A percentile compares a stretch with the other conserved stretches of the same genome.
Conservation (phyloP, 2,797 vertebrate species). For the Graptemys geographica region DNA sequence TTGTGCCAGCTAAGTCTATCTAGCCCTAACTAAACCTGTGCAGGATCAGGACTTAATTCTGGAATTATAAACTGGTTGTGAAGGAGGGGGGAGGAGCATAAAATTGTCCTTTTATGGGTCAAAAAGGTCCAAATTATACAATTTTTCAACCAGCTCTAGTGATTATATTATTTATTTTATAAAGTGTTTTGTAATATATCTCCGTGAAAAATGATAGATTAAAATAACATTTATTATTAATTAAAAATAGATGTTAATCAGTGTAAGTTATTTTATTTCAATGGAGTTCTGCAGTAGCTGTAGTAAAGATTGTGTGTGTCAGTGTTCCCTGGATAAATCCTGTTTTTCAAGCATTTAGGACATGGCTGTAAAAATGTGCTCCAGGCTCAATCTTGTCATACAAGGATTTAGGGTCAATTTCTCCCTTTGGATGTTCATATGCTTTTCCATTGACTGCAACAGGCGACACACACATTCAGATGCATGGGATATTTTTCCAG, state of each 20-base stretch:
- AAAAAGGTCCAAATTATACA: not conserved
- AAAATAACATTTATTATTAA: not conserved
- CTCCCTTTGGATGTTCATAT: not conserved
- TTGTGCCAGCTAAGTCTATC: not conserved
- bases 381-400: conserved; percentile 8
- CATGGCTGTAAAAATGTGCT: not conserved
- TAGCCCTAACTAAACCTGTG: not conserved
- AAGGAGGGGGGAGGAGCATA: not conserved
- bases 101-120: not conserved
- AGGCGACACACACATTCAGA: not conserved
- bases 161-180: not conserved
- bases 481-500: not conserved
- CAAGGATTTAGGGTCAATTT: not conserved
- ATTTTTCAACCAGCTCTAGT: not conserved
- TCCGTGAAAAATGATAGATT: not conserved
- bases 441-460: not conserved
- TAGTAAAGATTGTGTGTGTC: not conserved
- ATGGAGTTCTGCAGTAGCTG: not conserved
- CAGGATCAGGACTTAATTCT: not conserved
- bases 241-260: not conserved
- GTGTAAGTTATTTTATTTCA: not conserved
- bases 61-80: not conserved
- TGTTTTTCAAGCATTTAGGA: conserved; percentile 6
- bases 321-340: not conserved
- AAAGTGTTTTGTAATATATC: not conserved